Base-by-base conservation (phyloP, 2,113 vertebrate species). In the Eleginops maclovinus region DNA sequence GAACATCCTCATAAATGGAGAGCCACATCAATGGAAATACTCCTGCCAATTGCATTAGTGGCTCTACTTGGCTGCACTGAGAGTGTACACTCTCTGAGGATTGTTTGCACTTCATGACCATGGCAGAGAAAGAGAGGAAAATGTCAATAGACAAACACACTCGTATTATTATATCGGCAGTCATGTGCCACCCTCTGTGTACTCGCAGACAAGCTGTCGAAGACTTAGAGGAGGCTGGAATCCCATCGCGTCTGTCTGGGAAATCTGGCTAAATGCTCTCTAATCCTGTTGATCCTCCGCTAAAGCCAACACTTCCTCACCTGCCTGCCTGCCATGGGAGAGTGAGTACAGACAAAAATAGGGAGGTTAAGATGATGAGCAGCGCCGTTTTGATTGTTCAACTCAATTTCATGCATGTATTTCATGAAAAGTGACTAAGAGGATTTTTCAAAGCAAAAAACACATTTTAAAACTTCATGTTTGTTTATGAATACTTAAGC, bases 241-340 rank as follows among this genome's bases (percentile, higher is more conserved):
- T 92, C 92, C 83, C 86, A 59, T 84, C 43, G 75, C 79, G 85
- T 88, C 81, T 87, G 87, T 90, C 82, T 91, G 91, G 91, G 91
- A 93, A 92, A 90, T 91, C 88, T 88, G 69, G 77, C 83, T 93
- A 93, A 94, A 94, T 91, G 86, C 88, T 65, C 77, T 79, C 69
- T 93, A 94, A 94, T 94, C 93, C 91, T 14, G 82, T 61, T 91
- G 87, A 94, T 91, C 93, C 89, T 54, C 77, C 1, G 53, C 73
- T 84, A 89, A 94, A 94, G 87, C 91, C 87, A 89, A 90, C 83
- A 83, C 92, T 94, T 94, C 94, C 93, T 93, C 87, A 91, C 91
- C 92, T 90, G 91, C 83, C 77, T 61, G 87, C 62, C 75, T 67
- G 88, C 82, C 90, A 86, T 89, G 93, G 90, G 90, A 93, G 88